Evolutionary conservation across 2,797 vertebrate genomes (phyloP), one percentile per base, ranked within the genome.

Genomic region (Chrysocyon brachyurus): DNA sequence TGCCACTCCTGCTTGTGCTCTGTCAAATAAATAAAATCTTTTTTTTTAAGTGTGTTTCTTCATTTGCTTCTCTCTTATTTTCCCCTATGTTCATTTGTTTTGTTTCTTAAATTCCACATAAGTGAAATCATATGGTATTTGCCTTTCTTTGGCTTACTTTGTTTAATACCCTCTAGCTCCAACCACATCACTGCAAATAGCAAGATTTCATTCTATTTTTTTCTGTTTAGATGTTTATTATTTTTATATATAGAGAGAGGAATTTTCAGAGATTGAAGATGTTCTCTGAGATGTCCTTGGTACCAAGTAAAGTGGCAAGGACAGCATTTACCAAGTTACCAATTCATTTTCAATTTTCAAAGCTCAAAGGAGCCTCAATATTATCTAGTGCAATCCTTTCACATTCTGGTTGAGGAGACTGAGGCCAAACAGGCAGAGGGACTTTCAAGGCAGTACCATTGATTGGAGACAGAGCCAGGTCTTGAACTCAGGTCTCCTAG

Each of bases 401-500:
- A 59, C 82, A 85, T 87, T 36, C 54, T 31, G 72, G 6, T 5
- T 46, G 46, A 79, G 40, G 87, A 81, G 83, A 84, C 73, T 2
- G 54, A 97, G 83, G 79, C 22, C 49, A 64, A 52, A 16, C 2
- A 22, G 59, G 64, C 46, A 78, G n/a, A 54, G 21, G 81, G 57
- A 78, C 59, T 22, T 63, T 78, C 52, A 36, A 89, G 56, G 17
- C 0, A 15, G 36, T 24, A 22, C 68, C 86, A n/a, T 14, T 21
- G 22, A 40, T 33, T 31, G 36, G 16, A 90, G 49, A 54, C 73
- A 70, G 70, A 96, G 56, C 46, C 19, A 63, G 72, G 21, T 33
- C 64, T 89, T 56, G 82, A 97, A 94, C 66, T 28, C 57, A 19
- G 46, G 57, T 90, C 91, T 97, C 87, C 85, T 73, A 16, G 22